Evolutionary conservation across 2,888 invertebrate genomes (phyloP), one percentile per base, ranked within the genome.

Genomic region (Pristionchus fissidentatus): DNA sequence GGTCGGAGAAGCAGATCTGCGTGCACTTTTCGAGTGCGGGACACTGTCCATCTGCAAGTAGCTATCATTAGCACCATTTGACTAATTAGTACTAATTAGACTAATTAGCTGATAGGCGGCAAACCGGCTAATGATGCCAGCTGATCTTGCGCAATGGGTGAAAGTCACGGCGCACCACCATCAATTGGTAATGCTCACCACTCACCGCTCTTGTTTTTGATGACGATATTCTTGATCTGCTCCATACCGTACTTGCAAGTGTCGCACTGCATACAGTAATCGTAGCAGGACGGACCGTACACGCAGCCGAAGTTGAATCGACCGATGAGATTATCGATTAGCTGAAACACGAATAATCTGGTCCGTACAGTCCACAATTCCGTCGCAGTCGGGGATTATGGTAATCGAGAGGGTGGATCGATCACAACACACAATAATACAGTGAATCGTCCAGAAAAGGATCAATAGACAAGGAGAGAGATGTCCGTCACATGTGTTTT

Each of bases 201-300:
- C 80, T 81, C 46, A 81, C 80, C 62, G 10, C 80, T 81, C 43
- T 81, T 81, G 4, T 81, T 41, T 7, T 81, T 19, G 29, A 81
- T 38, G 46, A 81, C 62, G 22, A 81, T 81, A 22, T 60, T 81
- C 32, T 52, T 49, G 80, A 81, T 62, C 62, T 81, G 80, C 13
- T 62, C 46, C 80, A 81, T 81, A 32, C 80, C 80, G 46, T 81
- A 81, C 32, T 62, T 52, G 46, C 80, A 81, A 29, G 80, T 29
- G 4, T 81, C 80, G 32, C 80, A 81, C 29, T 32, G 46, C 41
- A 81, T 46, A 46, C 80, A 81, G 35, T 43, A 43, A 38, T 81
- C 80, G 29, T 81, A 81, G 35, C 80, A 81, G 41, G 80, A 81
- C 5, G 80, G 80, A 32, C 80, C 80, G 35, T 81, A 81, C 32